Conservation (phyloP, 2,888 invertebrate species). For the Clanis bilineata region DNA sequence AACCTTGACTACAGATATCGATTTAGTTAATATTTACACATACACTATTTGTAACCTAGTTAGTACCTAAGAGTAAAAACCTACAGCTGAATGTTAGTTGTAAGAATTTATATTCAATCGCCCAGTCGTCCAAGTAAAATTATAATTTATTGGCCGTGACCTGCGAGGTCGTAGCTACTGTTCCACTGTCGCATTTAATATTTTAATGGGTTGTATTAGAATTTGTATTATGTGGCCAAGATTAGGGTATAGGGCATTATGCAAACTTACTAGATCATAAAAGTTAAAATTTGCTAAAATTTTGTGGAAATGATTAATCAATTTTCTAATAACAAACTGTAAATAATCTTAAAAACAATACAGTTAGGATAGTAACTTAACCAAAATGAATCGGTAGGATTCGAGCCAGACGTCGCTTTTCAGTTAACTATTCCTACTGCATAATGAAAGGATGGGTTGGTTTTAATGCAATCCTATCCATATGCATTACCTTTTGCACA, state of each 20-base stretch:
- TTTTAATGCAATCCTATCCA: neutral
- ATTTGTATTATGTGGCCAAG: neutral
- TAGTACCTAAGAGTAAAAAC: neutral
- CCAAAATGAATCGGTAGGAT: no score
- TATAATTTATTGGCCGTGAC: slow-evolving; percentile 8
- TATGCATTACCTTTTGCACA: neutral
- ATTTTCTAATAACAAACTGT: no score
- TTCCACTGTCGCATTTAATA: neutral
- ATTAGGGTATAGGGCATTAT: no score
- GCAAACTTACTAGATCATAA: no score
- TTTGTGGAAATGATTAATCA: no score
- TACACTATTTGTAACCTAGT: neutral
- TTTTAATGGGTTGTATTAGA: neutral
- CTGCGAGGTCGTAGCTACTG: neutral
- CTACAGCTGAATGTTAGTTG: neutral
- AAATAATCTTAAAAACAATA: no score
- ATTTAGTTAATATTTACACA: neutral
- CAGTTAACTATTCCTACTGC: no score
- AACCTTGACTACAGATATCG: neutral
- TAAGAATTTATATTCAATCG: neutral
- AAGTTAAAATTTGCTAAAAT: no score
- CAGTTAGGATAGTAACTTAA: no score
- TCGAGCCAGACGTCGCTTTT: no score
- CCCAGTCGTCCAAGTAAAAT: neutral
- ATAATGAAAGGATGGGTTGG: no score